phyloP scores from a whole-genome alignment of 1,140 invertebrate genomes.

The Sarcophaga peregrina region DNA sequence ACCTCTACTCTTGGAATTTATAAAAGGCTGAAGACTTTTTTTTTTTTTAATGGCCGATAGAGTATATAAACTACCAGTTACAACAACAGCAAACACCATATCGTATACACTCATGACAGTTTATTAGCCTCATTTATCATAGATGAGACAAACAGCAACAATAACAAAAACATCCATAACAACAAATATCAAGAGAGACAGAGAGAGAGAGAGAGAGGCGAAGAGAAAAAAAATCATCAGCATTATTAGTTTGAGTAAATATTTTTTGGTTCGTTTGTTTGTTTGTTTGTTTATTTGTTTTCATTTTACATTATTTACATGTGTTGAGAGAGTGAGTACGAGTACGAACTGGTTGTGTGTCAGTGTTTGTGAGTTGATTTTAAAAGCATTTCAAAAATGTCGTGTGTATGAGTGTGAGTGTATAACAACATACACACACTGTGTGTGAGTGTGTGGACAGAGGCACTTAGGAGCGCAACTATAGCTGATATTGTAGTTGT shows the following conservation, averaged over 20 bases:
- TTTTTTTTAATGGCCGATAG: constrained; percentile 26
- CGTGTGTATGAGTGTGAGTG: neutral
- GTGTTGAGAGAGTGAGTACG: neutral
- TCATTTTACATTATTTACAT: neutral
- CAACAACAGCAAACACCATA: neutral
- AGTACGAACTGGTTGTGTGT: too few relatives aligned
- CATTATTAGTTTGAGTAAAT: neutral
- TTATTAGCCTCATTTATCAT: constrained; percentile 42
- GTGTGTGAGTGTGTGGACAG: too few relatives aligned
- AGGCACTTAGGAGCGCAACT: too few relatives aligned
- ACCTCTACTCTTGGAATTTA: neutral
- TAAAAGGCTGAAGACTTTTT: constrained; percentile 25
- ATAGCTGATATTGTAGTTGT: too few relatives aligned
- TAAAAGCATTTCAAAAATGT: constrained; percentile 8
- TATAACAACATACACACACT: too few relatives aligned
- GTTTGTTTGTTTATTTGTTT: neutral
- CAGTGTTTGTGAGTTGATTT: neutral
- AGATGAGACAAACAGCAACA: constrained; percentile 34
- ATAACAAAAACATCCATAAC: neutral
- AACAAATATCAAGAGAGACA: neutral
- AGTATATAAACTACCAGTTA: constrained; percentile 37
- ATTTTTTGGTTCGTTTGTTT: constrained; percentile 6
- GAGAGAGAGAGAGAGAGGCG: neutral
- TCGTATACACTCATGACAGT: constrained; percentile 25
- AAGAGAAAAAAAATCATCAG: neutral